Conservation (phyloP, 2,113 vertebrate species). For the Pungitius pungitius region DNA sequence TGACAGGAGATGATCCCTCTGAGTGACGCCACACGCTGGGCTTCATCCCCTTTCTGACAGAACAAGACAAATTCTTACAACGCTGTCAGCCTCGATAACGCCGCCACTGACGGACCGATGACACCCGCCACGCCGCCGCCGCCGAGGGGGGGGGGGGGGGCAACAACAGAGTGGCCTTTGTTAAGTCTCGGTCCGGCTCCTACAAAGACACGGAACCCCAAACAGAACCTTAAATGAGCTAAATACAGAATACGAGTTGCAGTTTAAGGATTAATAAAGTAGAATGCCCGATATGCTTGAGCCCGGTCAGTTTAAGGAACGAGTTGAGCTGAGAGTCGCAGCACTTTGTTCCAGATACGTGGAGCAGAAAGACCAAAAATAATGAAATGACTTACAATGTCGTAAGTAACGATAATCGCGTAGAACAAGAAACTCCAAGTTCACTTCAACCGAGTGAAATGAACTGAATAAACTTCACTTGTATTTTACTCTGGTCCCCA, state of each 20-base stretch:
- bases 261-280: too few species aligned
- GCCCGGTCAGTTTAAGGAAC: too few species aligned
- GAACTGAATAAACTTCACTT: too few species aligned
- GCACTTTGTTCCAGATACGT: too few species aligned
- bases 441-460: too few species aligned
- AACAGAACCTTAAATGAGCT: too few species aligned
- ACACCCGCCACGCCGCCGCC: conserved; percentile 33
- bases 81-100: conserved; percentile 41
- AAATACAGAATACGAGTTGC: too few species aligned
- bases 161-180: conserved; percentile 1
- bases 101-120: conserved; percentile 28
- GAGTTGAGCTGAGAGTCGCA: too few species aligned
- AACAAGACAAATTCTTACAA: conserved; percentile 31
- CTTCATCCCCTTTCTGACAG: conserved; percentile 45
- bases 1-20: conserved; percentile 37
- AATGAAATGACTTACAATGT: too few species aligned
- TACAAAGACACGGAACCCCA: neutral
- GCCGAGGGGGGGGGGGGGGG: neutral
- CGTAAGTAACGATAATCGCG: too few species aligned
- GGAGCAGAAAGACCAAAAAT: too few species aligned
- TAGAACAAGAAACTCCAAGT: neutral
- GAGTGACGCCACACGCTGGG: conserved; percentile 36
- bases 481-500: neutral
- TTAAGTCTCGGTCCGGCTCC: neutral
- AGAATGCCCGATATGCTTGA: too few species aligned